Evolutionary conservation across 2,113 vertebrate genomes (phyloP).

Genomic region (Noctilio leporinus): DNA sequence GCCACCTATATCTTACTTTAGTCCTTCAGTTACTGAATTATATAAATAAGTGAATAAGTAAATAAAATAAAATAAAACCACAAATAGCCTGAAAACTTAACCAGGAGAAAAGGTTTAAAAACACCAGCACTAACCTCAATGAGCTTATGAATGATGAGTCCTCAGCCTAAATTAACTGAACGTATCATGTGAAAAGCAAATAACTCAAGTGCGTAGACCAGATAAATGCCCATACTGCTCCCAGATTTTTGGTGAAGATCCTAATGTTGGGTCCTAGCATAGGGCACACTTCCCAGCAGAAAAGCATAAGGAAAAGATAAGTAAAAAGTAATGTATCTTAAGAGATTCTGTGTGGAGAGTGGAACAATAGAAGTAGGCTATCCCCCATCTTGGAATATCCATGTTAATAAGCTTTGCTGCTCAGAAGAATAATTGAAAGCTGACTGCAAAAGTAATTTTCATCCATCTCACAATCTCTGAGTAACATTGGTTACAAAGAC

Average conservation of each 20-base stretch:
- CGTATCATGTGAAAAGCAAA: background rate
- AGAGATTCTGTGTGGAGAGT: background rate
- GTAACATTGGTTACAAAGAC: background rate
- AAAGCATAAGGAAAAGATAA: background rate
- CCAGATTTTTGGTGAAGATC: background rate
- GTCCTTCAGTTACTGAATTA: background rate
- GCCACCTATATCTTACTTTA: background rate
- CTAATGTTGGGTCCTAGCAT: background rate
- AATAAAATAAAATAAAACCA: too few relatives aligned
- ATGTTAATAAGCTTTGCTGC: background rate
- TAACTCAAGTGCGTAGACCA: background rate
- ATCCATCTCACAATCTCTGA: background rate
- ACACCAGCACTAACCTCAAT: background rate
- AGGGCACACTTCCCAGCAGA: background rate
- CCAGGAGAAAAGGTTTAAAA: conserved; percentile 18
- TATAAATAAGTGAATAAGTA: background rate
- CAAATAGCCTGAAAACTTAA: background rate
- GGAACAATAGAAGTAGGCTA: background rate
- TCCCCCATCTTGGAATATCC: background rate
- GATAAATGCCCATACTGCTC: background rate
- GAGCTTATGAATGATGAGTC: background rate
- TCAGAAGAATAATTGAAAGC: conserved; percentile 12
- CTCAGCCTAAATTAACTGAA: conserved; percentile 14
- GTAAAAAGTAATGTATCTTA: background rate
- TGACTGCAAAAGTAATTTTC: background rate